phyloP scores from a whole-genome alignment of 2,888 invertebrate species.

The Hoplodrina ambigua region DNA sequence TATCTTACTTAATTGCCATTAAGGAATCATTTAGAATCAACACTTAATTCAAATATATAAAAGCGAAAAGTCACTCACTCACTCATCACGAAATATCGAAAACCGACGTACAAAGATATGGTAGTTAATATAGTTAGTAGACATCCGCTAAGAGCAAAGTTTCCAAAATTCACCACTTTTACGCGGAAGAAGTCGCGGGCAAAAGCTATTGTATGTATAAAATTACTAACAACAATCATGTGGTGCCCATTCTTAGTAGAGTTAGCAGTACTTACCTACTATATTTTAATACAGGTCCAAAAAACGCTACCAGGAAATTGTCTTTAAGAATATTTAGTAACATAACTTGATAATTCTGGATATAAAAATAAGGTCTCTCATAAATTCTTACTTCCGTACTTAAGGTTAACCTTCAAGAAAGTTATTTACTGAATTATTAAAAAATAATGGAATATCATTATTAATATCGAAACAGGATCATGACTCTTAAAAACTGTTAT shows the following conservation, averaged over 20 bases:
- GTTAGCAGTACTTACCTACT: not conserved
- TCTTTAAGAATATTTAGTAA: not conserved
- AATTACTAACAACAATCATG: not conserved
- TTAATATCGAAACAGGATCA: not conserved
- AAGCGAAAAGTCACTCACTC: too few relatives aligned
- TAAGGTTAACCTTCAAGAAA: conserved; percentile 15
- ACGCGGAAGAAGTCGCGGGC: too few relatives aligned
- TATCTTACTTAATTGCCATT: too few relatives aligned
- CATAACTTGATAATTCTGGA: not conserved
- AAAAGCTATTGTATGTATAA: too few relatives aligned
- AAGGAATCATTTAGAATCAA: too few relatives aligned
- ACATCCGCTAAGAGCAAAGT: too few relatives aligned
- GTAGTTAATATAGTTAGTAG: too few relatives aligned
- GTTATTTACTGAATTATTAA: not conserved
- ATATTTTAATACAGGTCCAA: not conserved
- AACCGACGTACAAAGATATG: too few relatives aligned
- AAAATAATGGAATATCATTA: conserved; percentile 9
- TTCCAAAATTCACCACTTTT: too few relatives aligned
- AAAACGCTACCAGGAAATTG: not conserved
- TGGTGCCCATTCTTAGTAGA: not conserved
- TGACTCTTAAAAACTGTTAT: conserved; percentile 25
- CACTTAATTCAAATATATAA: too few relatives aligned
- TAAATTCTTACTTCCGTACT: not conserved
- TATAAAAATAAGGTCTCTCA: not conserved
- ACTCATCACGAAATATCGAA: too few relatives aligned